These are phyloP conservation scores for Silurus asotus DNA, from an alignment of 2,113 vertebrate genomes.

Conservation along the genomic window DNA sequence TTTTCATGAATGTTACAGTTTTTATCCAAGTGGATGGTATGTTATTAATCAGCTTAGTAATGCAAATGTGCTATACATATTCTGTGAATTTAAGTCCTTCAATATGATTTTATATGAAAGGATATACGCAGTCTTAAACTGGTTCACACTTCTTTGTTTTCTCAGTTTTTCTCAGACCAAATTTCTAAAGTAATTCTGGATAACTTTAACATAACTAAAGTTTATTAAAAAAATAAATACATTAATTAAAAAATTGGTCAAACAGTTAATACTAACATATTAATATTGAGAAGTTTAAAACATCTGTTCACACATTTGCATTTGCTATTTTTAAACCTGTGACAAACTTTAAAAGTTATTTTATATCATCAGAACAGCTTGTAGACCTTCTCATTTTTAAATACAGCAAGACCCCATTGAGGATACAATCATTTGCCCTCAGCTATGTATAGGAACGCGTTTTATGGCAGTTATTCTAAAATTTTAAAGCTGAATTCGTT, in stretches of 20 bases:
- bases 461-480: not conserved
- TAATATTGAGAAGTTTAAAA: not conserved
- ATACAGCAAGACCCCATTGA: not conserved
- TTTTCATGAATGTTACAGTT: not conserved
- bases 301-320: not conserved
- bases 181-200: not conserved
- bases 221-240: too few species aligned
- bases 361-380: not conserved
- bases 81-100: not conserved
- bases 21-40: not conserved
- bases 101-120: not conserved
- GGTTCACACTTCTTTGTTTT: not conserved
- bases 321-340: not conserved
- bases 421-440: not conserved
- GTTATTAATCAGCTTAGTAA: not conserved
- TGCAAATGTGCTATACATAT: not conserved
- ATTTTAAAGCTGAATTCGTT: not conserved
- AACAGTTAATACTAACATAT: not conserved
- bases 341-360: not conserved
- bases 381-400: not conserved
- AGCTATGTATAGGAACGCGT: not conserved
- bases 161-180: not conserved
- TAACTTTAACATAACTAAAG: not conserved
- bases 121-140: not conserved
- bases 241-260: not conserved